Evolutionary conservation across 2,888 invertebrate species (phyloP).

Genomic region (Dyspetes luteomarginatus): DNA sequence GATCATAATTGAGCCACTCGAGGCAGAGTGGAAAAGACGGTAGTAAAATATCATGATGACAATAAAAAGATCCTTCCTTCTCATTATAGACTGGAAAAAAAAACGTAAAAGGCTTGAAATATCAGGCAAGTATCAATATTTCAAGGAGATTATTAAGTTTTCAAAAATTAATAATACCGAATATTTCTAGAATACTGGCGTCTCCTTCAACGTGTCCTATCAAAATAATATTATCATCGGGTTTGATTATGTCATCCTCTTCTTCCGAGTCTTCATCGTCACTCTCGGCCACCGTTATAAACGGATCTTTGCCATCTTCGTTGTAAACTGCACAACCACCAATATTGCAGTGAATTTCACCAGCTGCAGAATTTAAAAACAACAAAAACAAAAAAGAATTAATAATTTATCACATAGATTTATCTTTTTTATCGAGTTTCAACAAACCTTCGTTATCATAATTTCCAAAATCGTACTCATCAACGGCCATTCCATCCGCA

Average conservation of each 20-base stretch:
- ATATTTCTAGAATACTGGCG: conserved; percentile 94
- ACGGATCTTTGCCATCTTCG: conserved; percentile 76
- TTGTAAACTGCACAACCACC: conserved; percentile 76
- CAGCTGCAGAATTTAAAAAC: conserved; percentile 73
- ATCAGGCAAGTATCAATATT: neutral
- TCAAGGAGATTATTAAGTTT: conserved; percentile 18
- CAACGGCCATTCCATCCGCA: conserved; percentile 79
- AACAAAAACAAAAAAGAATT: too few species aligned
- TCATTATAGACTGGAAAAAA: conserved; percentile 92
- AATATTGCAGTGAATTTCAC: conserved; percentile 76
- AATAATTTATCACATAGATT: too few species aligned
- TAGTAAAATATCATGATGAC: conserved; percentile 96
- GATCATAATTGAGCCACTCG: conserved; percentile 96
- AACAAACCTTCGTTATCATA: conserved; percentile 89
- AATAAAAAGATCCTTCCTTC: conserved; percentile 94
- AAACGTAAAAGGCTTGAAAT: neutral
- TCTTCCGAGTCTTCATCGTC: conserved; percentile 89
- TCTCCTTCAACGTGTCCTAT: conserved; percentile 95
- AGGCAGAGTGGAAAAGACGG: conserved; percentile 96
- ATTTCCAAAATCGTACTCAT: conserved; percentile 90
- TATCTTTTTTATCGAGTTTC: conserved; percentile 68
- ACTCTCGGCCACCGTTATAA: conserved; percentile 73
- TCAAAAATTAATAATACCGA: conserved; percentile 85
- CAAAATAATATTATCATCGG: conserved; percentile 94
- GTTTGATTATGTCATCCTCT: conserved; percentile 95